These are phyloP conservation scores for Carterocephalus palaemon DNA, from an alignment of 2,888 invertebrate genomes.

Conservation along the genomic window DNA sequence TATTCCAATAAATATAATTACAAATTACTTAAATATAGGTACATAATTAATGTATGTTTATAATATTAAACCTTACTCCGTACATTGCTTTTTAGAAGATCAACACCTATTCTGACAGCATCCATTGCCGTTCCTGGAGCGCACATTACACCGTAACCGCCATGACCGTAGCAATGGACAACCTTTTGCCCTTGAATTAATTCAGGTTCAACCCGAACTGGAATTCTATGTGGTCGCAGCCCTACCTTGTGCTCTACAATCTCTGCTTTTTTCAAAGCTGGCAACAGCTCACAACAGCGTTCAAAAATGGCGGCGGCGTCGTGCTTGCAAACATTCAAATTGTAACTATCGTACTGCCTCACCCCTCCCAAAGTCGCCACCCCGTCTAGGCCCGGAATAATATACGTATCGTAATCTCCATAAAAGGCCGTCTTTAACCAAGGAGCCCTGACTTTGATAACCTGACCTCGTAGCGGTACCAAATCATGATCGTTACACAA, in stretches of 20 bases:
- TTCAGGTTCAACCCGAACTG: constrained; percentile 86
- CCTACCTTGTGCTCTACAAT: constrained; percentile 85
- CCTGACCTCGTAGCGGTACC: constrained; percentile 90
- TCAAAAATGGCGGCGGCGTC: constrained; percentile 88
- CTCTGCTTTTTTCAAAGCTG: constrained; percentile 80
- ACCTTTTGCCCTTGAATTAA: constrained; percentile 73
- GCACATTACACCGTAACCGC: constrained; percentile 94
- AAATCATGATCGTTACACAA: constrained; percentile 86
- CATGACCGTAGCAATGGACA: constrained; percentile 97
- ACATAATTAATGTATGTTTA: neutral
- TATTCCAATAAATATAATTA: too few relatives aligned
- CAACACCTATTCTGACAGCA: constrained; percentile 83
- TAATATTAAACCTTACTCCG: constrained; percentile 52
- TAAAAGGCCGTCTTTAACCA: constrained; percentile 95
- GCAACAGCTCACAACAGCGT: constrained; percentile 86
- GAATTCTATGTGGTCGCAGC: constrained; percentile 87
- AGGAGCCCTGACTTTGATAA: constrained; percentile 89
- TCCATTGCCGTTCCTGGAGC: constrained; percentile 92
- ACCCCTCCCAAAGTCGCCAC: constrained; percentile 91
- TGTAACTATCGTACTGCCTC: constrained; percentile 89
- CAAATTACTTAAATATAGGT: too few relatives aligned
- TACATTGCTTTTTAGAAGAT: constrained; percentile 63
- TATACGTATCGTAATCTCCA: constrained; percentile 90
- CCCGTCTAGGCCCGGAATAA: constrained; percentile 87
- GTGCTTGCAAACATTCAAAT: constrained; percentile 81